Evolutionary conservation across 2,797 vertebrate genomes (phyloP).

Genomic region (Mionectes olivaceus): DNA sequence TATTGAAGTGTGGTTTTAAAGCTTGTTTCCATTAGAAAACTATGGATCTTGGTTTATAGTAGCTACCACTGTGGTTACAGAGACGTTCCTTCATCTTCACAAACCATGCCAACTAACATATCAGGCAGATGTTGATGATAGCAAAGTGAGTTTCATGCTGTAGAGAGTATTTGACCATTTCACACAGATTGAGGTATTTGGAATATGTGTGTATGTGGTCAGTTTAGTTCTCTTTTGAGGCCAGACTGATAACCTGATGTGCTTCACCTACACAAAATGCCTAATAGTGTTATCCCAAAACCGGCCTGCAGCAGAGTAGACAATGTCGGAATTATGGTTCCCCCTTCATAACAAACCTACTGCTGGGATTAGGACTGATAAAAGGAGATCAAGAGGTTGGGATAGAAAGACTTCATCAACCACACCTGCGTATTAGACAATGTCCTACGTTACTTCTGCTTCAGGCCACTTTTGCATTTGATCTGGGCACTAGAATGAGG

Average conservation of each 20-base stretch:
- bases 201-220: background rate
- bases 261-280: background rate
- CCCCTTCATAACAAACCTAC: background rate
- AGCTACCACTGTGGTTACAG: background rate
- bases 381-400: background rate
- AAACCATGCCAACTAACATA: background rate
- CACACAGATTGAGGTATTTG: background rate
- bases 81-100: background rate
- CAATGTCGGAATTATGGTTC: background rate
- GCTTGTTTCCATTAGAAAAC: background rate
- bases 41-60: background rate
- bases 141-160: background rate
- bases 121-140: background rate
- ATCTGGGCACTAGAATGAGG: background rate
- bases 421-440: background rate
- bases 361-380: background rate
- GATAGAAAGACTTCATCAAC: background rate
- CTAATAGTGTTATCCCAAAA: background rate
- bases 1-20: background rate
- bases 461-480: background rate
- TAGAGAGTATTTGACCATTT: background rate
- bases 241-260: background rate
- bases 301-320: background rate
- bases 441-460: background rate
- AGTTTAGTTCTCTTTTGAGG: background rate